These are phyloP conservation scores for Myotis yumanensis DNA, from an alignment of 2,113 vertebrate genomes.

Conservation along the genomic window DNA sequence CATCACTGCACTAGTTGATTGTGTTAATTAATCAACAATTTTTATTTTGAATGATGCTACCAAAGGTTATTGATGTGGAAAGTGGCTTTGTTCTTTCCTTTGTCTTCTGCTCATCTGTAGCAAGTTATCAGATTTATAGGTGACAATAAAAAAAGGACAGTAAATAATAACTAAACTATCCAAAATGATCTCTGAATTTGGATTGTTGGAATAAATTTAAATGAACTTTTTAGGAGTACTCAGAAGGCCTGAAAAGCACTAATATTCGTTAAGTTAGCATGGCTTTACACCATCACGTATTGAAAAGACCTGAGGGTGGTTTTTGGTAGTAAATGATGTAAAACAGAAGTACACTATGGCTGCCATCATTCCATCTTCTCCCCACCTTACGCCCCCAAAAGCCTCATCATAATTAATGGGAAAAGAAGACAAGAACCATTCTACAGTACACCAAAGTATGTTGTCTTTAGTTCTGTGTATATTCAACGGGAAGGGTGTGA, in stretches of 20 bases:
- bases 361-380: neutral
- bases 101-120: neutral
- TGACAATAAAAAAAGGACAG: neutral
- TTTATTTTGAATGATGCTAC: constrained; percentile 28
- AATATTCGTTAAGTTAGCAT: neutral
- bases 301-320: neutral
- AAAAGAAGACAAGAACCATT: neutral
- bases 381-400: neutral
- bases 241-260: constrained; percentile 6
- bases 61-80: neutral
- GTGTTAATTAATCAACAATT: neutral
- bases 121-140: constrained; percentile 5
- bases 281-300: neutral
- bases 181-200: constrained; percentile 21
- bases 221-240: neutral
- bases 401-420: neutral
- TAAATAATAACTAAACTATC: constrained; percentile 29
- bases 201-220: constrained; percentile 44
- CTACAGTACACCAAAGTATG: neutral
- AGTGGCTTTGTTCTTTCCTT: constrained; percentile 33
- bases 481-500: constrained; percentile 13
- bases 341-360: neutral
- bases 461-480: constrained; percentile 35
- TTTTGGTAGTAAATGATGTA: neutral
- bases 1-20: neutral